Percentiles rank a stretch among this genome's conserved stretches.
Evolutionary conservation across 1,140 invertebrate genomes (phyloP).

Genomic region (Ceratina australensis): DNA sequence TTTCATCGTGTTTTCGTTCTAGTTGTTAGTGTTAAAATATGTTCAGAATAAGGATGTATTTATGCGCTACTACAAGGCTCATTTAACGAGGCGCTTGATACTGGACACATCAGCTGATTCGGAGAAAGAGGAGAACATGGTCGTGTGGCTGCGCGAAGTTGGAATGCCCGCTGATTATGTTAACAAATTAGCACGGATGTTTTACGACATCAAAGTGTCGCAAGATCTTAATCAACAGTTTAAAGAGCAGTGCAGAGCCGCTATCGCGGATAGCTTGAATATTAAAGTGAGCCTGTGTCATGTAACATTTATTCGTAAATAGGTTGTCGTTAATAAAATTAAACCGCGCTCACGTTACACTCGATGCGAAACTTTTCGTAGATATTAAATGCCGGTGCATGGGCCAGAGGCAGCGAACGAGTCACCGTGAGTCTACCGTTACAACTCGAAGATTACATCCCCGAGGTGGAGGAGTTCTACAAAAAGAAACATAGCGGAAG

Average conservation of each 20-base stretch:
- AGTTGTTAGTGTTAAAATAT: constrained; percentile 98
- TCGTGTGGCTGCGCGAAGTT: constrained; percentile 96
- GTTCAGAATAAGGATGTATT: constrained; percentile 99
- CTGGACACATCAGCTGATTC: constrained; percentile 98
- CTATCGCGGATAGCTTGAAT: constrained; percentile 85
- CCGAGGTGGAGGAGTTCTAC: constrained; percentile 97
- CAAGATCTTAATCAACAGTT: constrained; percentile 99
- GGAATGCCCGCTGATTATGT: constrained; percentile 99
- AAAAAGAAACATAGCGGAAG: constrained; percentile 98
- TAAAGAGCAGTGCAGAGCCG: constrained; percentile 83
- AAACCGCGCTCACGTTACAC: no score
- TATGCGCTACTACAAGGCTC: constrained; percentile 99
- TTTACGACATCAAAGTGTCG: constrained; percentile 99
- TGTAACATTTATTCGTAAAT: no score
- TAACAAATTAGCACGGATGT: constrained; percentile 98
- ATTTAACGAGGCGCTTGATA: constrained; percentile 96
- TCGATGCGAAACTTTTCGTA: constrained; percentile 45
- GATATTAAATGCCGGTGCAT: constrained; percentile 99
- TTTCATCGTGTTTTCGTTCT: constrained; percentile 68
- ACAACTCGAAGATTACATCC: constrained; percentile 99
- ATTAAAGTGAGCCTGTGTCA: constrained; percentile 81
- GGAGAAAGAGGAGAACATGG: constrained; percentile 99
- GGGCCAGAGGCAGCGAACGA: constrained; percentile 96
- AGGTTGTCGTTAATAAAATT: no score
- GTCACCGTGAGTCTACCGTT: constrained; percentile 97